phyloP scores from a whole-genome alignment of 2,113 vertebrate species.

The Peromyscus californicus region DNA sequence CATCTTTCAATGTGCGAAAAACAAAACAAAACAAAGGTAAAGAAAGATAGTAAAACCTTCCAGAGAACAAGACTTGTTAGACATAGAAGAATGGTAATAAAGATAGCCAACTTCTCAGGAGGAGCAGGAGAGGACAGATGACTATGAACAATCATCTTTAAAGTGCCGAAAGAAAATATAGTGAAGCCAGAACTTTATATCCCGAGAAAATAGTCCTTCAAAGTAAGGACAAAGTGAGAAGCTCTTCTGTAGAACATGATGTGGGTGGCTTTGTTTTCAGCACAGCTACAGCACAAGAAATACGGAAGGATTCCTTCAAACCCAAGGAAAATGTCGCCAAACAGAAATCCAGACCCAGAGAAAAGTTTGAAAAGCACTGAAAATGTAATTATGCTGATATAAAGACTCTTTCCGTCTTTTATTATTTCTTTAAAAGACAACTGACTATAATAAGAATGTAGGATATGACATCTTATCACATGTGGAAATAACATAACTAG shows the following conservation, averaged over 20 bases:
- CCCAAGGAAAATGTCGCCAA: slow-evolving; percentile 13
- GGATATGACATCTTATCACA: neutral
- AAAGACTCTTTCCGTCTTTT: neutral
- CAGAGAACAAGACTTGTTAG: neutral
- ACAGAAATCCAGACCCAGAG: neutral
- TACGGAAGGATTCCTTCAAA: neutral
- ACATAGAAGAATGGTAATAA: neutral
- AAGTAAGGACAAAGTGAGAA: slow-evolving; percentile 29
- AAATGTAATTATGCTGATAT: neutral
- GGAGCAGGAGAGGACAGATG: neutral
- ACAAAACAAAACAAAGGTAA: neutral
- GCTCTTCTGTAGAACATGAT: neutral
- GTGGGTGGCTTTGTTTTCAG: neutral
- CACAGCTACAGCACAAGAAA: neutral
- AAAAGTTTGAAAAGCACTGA: neutral
- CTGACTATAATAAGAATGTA: neutral
- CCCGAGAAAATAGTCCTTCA: neutral
- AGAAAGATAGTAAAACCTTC: neutral
- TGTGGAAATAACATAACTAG: neutral
- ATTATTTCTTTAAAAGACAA: slow-evolving; percentile 44
- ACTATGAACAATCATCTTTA: neutral
- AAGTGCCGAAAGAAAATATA: neutral
- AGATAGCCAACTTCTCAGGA: slow-evolving; percentile 3
- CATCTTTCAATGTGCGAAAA: slow-evolving; percentile 21
- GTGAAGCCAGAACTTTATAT: neutral